These are phyloP conservation scores for Pegoplata infirma DNA, from an alignment of 2,888 invertebrate species.

Conservation along the genomic window DNA sequence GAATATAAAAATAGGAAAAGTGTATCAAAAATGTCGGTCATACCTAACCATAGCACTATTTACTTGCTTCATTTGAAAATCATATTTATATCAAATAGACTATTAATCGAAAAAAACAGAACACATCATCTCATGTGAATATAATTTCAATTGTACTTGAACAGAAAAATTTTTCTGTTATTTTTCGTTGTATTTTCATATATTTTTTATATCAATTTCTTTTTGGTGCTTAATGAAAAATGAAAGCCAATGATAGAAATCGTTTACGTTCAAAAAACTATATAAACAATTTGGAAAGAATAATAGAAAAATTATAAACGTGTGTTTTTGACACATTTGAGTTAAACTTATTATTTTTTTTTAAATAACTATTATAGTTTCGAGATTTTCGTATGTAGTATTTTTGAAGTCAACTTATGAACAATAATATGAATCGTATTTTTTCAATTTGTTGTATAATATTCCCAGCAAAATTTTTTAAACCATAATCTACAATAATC, in stretches of 20 bases:
- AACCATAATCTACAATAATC: no score
- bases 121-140: conserved; percentile 14
- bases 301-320: conserved; percentile 47
- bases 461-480: no score
- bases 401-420: not conserved
- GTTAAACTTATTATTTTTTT: conserved; percentile 22
- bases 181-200: not conserved
- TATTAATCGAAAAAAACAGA: not conserved
- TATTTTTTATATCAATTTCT: no score
- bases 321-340: conserved; percentile 59
- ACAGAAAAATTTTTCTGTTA: not conserved
- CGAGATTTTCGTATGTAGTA: not conserved
- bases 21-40: no score
- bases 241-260: conserved; percentile 49
- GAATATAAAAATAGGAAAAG: no score
- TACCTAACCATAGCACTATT: no score
- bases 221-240: conserved; percentile 44
- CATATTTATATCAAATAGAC: no score
- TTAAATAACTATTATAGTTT: conserved; percentile 7
- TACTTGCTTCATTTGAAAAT: no score
- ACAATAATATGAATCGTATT: no score
- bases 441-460: no score
- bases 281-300: conserved; percentile 35
- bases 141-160: conserved; percentile 13
- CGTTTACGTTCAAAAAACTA: conserved; percentile 26